phyloP scores from a whole-genome alignment of 2,888 invertebrate genomes.

The Sinelater perroti region DNA sequence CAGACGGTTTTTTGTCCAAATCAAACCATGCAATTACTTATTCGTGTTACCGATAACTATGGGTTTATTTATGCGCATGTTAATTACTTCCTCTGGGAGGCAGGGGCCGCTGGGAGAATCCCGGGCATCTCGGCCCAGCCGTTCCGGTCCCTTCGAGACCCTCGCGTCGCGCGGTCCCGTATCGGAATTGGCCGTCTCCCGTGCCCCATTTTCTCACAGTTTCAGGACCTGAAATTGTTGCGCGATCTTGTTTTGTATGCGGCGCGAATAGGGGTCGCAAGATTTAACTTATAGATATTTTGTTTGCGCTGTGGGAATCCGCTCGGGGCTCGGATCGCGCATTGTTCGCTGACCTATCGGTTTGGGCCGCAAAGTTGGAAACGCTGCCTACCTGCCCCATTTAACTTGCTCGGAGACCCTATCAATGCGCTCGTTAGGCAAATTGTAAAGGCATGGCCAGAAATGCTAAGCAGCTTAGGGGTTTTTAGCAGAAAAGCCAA shows the following conservation, averaged over 20 bases:
- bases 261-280: conserved; percentile 36
- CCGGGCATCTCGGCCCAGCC: conserved; percentile 36
- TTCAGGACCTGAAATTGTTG: conserved; percentile 30
- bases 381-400: too few relatives aligned
- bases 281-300: conserved; percentile 38
- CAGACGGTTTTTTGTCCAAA: conserved; percentile 38
- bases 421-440: too few relatives aligned
- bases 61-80: conserved; percentile 42
- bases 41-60: conserved; percentile 39
- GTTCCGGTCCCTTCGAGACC: conserved; percentile 39
- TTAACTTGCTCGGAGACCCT: too few relatives aligned
- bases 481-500: too few relatives aligned
- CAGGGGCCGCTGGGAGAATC: conserved; percentile 40
- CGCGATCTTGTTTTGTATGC: conserved; percentile 32
- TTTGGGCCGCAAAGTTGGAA: conserved; percentile 1
- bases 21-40: conserved; percentile 39
- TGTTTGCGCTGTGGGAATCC: conserved; percentile 35
- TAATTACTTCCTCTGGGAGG: conserved; percentile 38
- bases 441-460: too few relatives aligned
- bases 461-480: too few relatives aligned
- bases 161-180: conserved; percentile 36
- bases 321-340: conserved; percentile 23
- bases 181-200: conserved; percentile 42
- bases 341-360: conserved; percentile 1
- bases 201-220: conserved; percentile 40